phyloP scores from a whole-genome alignment of 2,113 vertebrate genomes.

The Micronycteris hirsuta region DNA sequence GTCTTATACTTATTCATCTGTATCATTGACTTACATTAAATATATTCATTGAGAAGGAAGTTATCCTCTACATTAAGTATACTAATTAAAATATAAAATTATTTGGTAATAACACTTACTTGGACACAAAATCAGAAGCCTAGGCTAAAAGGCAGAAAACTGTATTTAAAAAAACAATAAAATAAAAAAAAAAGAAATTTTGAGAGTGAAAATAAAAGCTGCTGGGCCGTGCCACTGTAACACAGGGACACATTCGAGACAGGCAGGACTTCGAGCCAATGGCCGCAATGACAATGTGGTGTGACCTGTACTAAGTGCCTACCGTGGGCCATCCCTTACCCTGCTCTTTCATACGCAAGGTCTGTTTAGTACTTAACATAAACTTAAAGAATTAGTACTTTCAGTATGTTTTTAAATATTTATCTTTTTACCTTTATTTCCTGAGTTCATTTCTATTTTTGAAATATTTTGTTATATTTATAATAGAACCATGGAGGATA shows the following conservation, averaged over 20 bases:
- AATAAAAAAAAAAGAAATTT: neutral
- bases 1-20: neutral
- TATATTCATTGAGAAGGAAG: neutral
- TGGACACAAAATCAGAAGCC: neutral
- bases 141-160: neutral
- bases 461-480: neutral
- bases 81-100: neutral
- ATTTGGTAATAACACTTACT: neutral
- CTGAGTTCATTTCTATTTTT: neutral
- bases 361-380: neutral
- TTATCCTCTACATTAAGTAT: neutral
- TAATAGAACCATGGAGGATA: neutral
- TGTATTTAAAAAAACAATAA: too few species aligned
- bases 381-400: neutral
- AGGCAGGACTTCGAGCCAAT: neutral
- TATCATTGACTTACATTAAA: neutral
- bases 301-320: neutral
- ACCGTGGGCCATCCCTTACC: fast-evolving
- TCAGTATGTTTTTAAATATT: neutral
- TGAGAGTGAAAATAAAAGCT: neutral
- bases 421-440: neutral
- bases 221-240: neutral
- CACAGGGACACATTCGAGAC: neutral
- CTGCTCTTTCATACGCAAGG: neutral
- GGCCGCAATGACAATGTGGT: neutral